Percentiles rank a stretch among this genome's conserved stretches.
Evolutionary conservation across 2,113 vertebrate species (phyloP).

Genomic region (Coturnix japonica): DNA sequence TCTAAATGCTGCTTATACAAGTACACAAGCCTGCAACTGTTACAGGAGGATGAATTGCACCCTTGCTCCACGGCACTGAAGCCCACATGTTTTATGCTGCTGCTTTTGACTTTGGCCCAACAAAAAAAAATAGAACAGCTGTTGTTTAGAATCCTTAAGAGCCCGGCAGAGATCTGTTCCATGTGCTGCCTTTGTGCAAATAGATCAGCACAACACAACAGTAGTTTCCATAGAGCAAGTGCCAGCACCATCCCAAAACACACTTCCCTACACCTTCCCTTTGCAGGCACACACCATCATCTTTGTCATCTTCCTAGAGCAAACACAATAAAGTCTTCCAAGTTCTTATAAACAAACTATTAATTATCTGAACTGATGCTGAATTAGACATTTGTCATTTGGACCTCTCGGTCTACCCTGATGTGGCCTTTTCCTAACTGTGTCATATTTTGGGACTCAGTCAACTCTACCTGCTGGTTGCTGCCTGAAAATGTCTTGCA

Average conservation of each 20-base stretch:
- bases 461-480: conserved; percentile 51
- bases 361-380: neutral
- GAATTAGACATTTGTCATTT: neutral
- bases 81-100: conserved; percentile 52
- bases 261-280: neutral
- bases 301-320: neutral
- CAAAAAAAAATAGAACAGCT: conserved; percentile 30
- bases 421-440: neutral
- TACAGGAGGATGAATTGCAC: neutral
- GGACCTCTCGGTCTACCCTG: neutral
- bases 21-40: neutral
- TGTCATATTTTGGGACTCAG: conserved; percentile 14
- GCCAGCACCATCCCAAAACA: neutral
- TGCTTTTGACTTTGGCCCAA: conserved; percentile 52
- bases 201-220: neutral
- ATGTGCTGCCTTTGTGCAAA: neutral
- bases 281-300: neutral
- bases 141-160: conserved; percentile 58
- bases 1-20: neutral
- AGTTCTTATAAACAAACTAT: neutral
- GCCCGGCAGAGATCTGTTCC: conserved; percentile 48
- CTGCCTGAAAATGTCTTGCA: conserved; percentile 58
- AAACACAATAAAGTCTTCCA: neutral
- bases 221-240: neutral
- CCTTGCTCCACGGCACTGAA: neutral